Base-by-base conservation (phyloP, 2,797 vertebrate genomes). In the Sandelia bainsii region DNA sequence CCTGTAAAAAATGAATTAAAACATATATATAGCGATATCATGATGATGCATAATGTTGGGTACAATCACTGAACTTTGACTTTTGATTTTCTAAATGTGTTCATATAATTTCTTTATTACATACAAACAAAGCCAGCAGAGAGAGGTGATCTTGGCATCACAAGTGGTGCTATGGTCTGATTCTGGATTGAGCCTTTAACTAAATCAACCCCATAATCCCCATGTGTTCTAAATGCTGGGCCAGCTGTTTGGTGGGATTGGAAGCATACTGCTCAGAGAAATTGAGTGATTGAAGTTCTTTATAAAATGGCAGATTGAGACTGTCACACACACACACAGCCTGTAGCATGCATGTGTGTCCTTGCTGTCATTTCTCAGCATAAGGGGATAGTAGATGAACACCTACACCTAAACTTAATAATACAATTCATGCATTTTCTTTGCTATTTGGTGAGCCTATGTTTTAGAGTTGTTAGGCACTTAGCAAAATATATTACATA, bases 201-300 rank as follows among this genome's bases (percentile, higher is more conserved):
- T 91, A 94, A 93, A 92, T 93, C 93, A 93, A 87, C 80, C 83
- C 86, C 80, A 75, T 95, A 94, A 95, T 95, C 94, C 91, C 65
- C 83, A 81, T 86, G 89, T 89, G 90, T 91, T 93, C 91, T 89
- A 91, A 93, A 93, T 91, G 89, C 82, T 29, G 34, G 73, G 85
- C 93, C 93, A 95, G 93, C 92, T 94, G 94, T 92, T 90, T 86
- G 80, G 77, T 61, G 75, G 93, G 94, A 95, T 94, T 94, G 92
- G 82, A 91, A 94, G 82, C 94, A 94, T 93, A 93, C 88, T 93
- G 93, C 91, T 89, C 82, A 88, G 83, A 89, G 87, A 88, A 82
- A 89, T 75, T 87, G 88, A 91, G 83, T 91, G 88, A 93, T 91
- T 93, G 91, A 91, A 88, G 82, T 87, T 89, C 86, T 80, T 64